Evolutionary conservation across 2,888 invertebrate genomes (phyloP).

Genomic region (Ormyrus nitidulus): DNA sequence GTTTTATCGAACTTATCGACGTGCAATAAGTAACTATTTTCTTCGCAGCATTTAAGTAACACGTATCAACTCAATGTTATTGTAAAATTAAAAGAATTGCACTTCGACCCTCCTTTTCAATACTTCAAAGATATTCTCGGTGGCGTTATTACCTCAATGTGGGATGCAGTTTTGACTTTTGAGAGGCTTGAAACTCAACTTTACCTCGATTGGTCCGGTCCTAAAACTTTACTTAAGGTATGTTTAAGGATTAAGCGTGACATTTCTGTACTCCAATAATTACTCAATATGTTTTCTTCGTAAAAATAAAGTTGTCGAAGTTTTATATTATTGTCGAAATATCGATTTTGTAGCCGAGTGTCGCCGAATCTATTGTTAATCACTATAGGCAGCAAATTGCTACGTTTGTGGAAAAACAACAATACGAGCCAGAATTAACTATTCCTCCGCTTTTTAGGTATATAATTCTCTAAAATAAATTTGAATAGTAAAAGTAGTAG

Average conservation of each 20-base stretch:
- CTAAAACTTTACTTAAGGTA: conserved; percentile 64
- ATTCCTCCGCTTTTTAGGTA: conserved; percentile 80
- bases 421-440: conserved; percentile 83
- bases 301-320: too few species aligned
- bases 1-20: too few species aligned
- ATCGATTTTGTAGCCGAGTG: conserved; percentile 80
- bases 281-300: too few species aligned
- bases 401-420: conserved; percentile 83
- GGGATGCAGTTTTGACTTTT: conserved; percentile 83
- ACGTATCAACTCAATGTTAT: conserved; percentile 79
- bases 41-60: conserved; percentile 39
- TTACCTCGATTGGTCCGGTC: conserved; percentile 80
- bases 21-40: not conserved
- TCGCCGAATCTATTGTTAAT: conserved; percentile 83
- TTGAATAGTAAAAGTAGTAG: not conserved
- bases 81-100: conserved; percentile 80
- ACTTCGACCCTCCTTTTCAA: conserved; percentile 85
- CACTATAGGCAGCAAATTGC: conserved; percentile 81
- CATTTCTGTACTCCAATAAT: not conserved
- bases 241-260: not conserved
- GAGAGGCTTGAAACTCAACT: conserved; percentile 89
- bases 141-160: conserved; percentile 84
- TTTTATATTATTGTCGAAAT: too few species aligned
- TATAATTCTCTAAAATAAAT: conserved; percentile 19
- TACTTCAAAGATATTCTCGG: conserved; percentile 85